phyloP scores from a whole-genome alignment of 2,888 invertebrate species.

The Lymantria monacha region DNA sequence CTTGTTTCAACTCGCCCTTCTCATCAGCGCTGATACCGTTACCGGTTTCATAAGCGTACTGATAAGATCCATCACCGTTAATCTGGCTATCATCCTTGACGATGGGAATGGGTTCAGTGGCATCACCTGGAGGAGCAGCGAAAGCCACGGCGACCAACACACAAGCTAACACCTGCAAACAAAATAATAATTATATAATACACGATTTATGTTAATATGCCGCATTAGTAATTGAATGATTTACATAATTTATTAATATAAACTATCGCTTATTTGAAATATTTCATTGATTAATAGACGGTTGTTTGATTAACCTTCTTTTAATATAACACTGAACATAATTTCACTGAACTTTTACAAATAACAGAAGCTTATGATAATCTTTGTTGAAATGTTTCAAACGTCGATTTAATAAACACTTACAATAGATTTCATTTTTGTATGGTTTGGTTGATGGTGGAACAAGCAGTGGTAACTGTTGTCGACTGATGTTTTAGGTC shows the following conservation, averaged over 20 bases:
- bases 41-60: slow-evolving; percentile 84
- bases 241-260: slow-evolving; percentile 29
- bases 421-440: slow-evolving; percentile 76
- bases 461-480: slow-evolving; percentile 50
- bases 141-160: slow-evolving; percentile 58
- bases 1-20: slow-evolving; percentile 82
- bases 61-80: slow-evolving; percentile 84
- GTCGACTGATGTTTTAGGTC: slow-evolving; percentile 66
- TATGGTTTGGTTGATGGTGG: slow-evolving; percentile 45
- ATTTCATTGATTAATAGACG: slow-evolving; percentile 1
- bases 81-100: slow-evolving; percentile 81
- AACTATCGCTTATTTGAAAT: slow-evolving; percentile 6
- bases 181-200: slow-evolving; percentile 5
- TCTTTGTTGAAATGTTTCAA: background rate
- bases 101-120: slow-evolving; percentile 75
- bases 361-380: slow-evolving; percentile 12
- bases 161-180: slow-evolving; percentile 60
- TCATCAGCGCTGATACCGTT: slow-evolving; percentile 85
- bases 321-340: slow-evolving; percentile 10
- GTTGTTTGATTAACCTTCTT: background rate
- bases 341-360: slow-evolving; percentile 32
- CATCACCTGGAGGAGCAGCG: slow-evolving; percentile 61
- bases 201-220: slow-evolving; percentile 1
- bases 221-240: slow-evolving; percentile 4
- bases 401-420: slow-evolving; percentile 44